Evolutionary conservation across 2,888 invertebrate genomes (phyloP).

Genomic region (Drymonia ruficornis): DNA sequence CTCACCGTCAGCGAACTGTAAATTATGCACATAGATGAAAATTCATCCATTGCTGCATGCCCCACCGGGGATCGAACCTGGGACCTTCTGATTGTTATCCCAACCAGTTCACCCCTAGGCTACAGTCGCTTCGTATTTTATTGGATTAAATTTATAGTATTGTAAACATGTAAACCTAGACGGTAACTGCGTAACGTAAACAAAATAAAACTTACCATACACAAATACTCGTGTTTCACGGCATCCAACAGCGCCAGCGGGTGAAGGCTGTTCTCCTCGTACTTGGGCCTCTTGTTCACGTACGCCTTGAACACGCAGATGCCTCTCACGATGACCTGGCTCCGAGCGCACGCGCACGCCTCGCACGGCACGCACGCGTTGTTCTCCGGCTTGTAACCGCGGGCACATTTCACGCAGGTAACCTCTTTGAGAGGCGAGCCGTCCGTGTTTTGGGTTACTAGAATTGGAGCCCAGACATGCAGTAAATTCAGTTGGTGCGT

Average conservation of each 20-base stretch:
- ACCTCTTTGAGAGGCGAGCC: constrained; percentile 72
- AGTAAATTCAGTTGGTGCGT: too few species aligned
- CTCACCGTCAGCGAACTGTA: too few species aligned
- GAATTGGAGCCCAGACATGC: constrained; percentile 8
- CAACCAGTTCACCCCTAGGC: too few species aligned
- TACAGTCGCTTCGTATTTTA: too few species aligned
- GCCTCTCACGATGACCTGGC: constrained; percentile 58
- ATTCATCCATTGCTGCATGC: too few species aligned
- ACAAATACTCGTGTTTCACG: constrained; percentile 70
- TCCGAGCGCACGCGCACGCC: constrained; percentile 57
- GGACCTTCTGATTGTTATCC: too few species aligned
- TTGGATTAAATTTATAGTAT: too few species aligned
- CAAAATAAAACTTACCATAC: constrained; percentile 72
- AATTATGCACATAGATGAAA: too few species aligned
- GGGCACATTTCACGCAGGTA: constrained; percentile 71
- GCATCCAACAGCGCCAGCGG: constrained; percentile 59
- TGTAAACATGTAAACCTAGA: too few species aligned
- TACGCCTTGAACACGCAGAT: constrained; percentile 64
- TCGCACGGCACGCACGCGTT: constrained; percentile 66
- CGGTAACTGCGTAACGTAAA: too few species aligned
- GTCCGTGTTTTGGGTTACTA: constrained; percentile 74
- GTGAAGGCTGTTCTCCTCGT: constrained; percentile 58
- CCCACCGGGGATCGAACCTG: too few species aligned
- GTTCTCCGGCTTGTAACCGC: constrained; percentile 55
- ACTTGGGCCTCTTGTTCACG: constrained; percentile 61